Conservation (phyloP, 2,113 vertebrate species). For the Petaurus breviceps region DNA sequence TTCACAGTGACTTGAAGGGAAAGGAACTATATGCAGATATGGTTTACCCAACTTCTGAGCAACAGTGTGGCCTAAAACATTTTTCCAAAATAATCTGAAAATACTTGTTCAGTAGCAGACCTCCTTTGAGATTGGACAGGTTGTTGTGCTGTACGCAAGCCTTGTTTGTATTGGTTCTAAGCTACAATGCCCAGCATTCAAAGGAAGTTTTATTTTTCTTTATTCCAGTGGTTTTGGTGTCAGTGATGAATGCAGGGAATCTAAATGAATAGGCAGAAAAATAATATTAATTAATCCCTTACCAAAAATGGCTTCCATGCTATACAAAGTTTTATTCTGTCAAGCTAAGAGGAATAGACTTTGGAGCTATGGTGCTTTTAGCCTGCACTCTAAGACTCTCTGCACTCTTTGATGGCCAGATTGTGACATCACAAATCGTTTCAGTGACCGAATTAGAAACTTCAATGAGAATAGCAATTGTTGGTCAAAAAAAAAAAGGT, state of each 20-base stretch:
- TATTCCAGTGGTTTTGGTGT: not conserved
- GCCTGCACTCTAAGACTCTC: not conserved
- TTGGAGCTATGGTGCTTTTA: not conserved
- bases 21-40: not conserved
- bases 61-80: not conserved
- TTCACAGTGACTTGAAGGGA: not conserved
- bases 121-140: not conserved
- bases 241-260: not conserved
- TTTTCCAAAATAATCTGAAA: not conserved
- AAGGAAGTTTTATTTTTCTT: not conserved
- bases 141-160: not conserved
- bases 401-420: not conserved
- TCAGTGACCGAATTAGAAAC: not conserved
- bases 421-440: not conserved
- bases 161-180: not conserved
- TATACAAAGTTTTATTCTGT: not conserved
- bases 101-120: not conserved
- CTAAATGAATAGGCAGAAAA: not conserved
- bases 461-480: not conserved
- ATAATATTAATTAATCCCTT: not conserved
- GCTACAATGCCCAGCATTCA: not conserved
- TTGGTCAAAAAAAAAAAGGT: not conserved
- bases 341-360: not conserved
- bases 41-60: not conserved
- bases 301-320: not conserved